A percentile compares a stretch with the other conserved stretches of the same genome.
Conservation (phyloP, 2,888 invertebrate genomes). For the Drosophila testacea region DNA sequence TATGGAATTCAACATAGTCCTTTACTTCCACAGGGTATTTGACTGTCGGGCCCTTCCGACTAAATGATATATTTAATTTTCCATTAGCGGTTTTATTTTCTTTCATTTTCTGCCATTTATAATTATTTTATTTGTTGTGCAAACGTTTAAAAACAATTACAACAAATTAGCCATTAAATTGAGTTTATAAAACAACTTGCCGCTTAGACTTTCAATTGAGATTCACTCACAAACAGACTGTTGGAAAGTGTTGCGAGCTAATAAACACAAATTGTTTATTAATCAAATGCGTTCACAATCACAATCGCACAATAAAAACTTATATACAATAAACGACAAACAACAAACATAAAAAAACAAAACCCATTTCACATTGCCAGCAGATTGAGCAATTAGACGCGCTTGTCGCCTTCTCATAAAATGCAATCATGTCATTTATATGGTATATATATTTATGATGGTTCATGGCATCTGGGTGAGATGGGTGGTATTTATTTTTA, state of each 20-base stretch:
- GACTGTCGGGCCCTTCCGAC: too few relatives aligned
- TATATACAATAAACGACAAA: conserved; percentile 39
- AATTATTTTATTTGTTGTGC: conserved; percentile 36
- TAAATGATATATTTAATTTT: conserved; percentile 10
- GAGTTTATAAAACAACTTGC: conserved; percentile 43
- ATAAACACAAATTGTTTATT: conserved; percentile 74
- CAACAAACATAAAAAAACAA: conserved; percentile 8
- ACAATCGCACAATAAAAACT: conserved; percentile 51
- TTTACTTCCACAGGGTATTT: too few relatives aligned
- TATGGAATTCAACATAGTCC: too few relatives aligned
- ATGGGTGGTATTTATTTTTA: not conserved
- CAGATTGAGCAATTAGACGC: conserved; percentile 66
- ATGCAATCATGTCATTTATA: conserved; percentile 64
- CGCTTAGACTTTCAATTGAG: conserved; percentile 44
- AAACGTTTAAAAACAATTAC: conserved; percentile 66
- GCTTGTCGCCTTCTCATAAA: conserved; percentile 59
- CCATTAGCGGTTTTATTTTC: conserved; percentile 18
- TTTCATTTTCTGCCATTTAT: conserved; percentile 30
- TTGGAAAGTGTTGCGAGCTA: conserved; percentile 70
- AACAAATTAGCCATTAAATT: conserved; percentile 64
- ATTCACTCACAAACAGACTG: conserved; percentile 19
- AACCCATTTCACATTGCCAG: conserved; percentile 41
- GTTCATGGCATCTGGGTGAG: conserved; percentile 42
- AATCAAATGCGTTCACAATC: conserved; percentile 61
- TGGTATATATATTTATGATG: conserved; percentile 45